Base-by-base conservation (phyloP, 2,113 vertebrate species). In the Nematolebias whitei region DNA sequence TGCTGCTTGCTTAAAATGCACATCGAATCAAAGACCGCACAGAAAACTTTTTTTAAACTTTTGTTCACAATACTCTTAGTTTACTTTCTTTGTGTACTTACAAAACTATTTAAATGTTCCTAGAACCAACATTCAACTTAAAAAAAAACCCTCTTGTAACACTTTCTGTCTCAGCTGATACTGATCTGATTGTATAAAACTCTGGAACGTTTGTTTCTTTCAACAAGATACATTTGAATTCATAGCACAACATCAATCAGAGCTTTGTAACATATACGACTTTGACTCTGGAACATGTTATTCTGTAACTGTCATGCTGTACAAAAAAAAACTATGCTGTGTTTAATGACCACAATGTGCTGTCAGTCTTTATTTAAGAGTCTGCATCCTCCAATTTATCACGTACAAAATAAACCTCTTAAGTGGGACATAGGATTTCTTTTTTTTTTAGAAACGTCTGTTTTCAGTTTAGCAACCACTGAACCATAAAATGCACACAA, bases 101-200 rank as follows among this genome's bases (percentile, higher is more conserved):
- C 32, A 29, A 69, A 52, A 41, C 32, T 40, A 77, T 81, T 63
- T 50, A 55, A 82, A 68, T 40, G 60, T 78, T 78, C 51, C 76
- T 55, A 74, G 58, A 77, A 75, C 65, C 43, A 52, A 19, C 18
- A 59, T 23, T 47, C 32, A 59, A 47, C 57, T 52, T 40, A 11
- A 35, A 16, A 54, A 39, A 48, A 44, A 24, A 40, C 55, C 16
- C 15, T 26, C 48, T 38, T 50, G 14, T 24, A 54, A 2, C 2
- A 55, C 24, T 66, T 59, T 56, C 43, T 68, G 24, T 38, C 20
- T 56, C 40, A 60, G 41, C 18, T 10, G 35, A 41, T 26, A 9
- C 4, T 2, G 7, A 60, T 43, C 44, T 41, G 54, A 22, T 11
- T 56, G 40, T 49, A 59, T 16, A n/a, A n/a, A n/a, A n/a, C n/a